Evolutionary conservation across 2,113 vertebrate genomes (phyloP), one percentile per base, ranked within the genome.

Genomic region (Centropus bengalensis): DNA sequence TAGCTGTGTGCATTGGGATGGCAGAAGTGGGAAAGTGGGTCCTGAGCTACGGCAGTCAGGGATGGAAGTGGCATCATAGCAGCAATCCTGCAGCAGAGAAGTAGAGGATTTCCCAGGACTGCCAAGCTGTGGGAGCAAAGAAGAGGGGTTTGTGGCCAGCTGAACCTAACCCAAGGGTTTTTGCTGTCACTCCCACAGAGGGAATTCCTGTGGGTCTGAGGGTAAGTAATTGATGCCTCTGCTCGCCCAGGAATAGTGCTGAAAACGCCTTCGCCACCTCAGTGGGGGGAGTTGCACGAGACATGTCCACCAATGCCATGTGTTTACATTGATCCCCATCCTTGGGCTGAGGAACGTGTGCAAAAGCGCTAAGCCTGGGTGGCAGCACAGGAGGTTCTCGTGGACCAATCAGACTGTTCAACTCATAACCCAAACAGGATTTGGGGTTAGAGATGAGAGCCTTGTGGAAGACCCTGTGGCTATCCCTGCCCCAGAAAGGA

Each of bases 121-220:
- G n/a, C 47, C 2, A 9, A 67, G 44, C n/a, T 67, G 49, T 54
- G n/a, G 51, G 52, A 70, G 20, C 2, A 2, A 14, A 80, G 60
- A 32, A 82, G 38, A 77, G 12, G 38, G 20, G 11, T 4, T 3
- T 36, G 15, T 42, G 49, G 17, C 40, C 40, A 60, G 44, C 26
- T 59, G 30, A 88, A 93, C 19, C 59, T 24, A 47, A 32, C 42
- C 26, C 47, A 6, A 62, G 44, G 54, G 54, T 36, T 51, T 77
- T 56, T 82, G 36, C 33, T 5, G 11, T 45, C 49, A 6, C 9
- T 70, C 33, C 38, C 30, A 4, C 40, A 47, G 30, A 74, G 3
- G 0, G 56, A 74, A 45, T 5, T 1, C 9, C 28, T 0, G 0
- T 1, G 0, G 42, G 14, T 33, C 88, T 40, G n/a, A 58, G 24